These are phyloP conservation scores for Leucoma salicis DNA, from an alignment of 2,888 invertebrate genomes.

Conservation along the genomic window DNA sequence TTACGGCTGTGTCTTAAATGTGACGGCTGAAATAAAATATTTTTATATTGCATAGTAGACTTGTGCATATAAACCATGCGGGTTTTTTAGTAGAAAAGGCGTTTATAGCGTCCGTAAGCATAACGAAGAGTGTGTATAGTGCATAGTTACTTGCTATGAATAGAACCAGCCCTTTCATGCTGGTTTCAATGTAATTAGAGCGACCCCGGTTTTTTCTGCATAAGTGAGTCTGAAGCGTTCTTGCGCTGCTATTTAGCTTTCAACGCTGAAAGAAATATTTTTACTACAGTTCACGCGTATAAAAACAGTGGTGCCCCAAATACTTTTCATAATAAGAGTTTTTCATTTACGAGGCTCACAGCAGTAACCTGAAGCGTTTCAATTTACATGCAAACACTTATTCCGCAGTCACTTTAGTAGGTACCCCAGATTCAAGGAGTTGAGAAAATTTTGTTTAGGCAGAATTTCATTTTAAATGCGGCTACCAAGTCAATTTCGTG, in stretches of 20 bases:
- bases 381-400: slow-evolving; percentile 34
- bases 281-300: slow-evolving; percentile 29
- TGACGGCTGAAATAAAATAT: slow-evolving; percentile 21
- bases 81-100: slow-evolving; percentile 34
- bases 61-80: slow-evolving; percentile 23
- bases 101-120: slow-evolving; percentile 36
- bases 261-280: slow-evolving; percentile 34
- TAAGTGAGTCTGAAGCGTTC: slow-evolving; percentile 63
- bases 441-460: slow-evolving; percentile 30
- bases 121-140: slow-evolving; percentile 40
- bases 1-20: slow-evolving; percentile 14
- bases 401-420: slow-evolving; percentile 22
- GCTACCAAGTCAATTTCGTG: slow-evolving; percentile 10
- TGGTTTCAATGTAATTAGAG: slow-evolving; percentile 74
- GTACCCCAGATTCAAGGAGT: slow-evolving; percentile 29
- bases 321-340: slow-evolving; percentile 21
- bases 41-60: slow-evolving; percentile 14
- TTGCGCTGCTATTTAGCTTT: slow-evolving; percentile 49
- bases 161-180: slow-evolving; percentile 59
- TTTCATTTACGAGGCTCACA: slow-evolving; percentile 26
- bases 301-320: slow-evolving; percentile 27
- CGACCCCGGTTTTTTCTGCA: slow-evolving; percentile 61
- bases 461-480: slow-evolving; percentile 27
- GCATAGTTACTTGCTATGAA: slow-evolving; percentile 58
- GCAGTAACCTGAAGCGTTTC: slow-evolving; percentile 24